phyloP scores from a whole-genome alignment of 2,797 vertebrate species.

The Buceros bicornis region DNA sequence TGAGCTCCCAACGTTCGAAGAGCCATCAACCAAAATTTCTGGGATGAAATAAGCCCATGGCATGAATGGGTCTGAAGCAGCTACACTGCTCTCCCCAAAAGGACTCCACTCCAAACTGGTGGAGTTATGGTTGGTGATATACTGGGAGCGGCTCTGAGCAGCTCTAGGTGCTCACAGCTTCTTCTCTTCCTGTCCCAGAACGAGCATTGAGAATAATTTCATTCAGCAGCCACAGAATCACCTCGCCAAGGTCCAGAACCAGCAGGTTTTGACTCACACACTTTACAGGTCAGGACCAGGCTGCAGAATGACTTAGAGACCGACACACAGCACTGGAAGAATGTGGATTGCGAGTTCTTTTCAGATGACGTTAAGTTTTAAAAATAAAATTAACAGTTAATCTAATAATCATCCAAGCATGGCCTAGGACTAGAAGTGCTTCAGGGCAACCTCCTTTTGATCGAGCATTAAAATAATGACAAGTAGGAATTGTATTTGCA shows the following conservation, averaged over 20 bases:
- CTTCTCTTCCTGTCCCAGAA: background rate
- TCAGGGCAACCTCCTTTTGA: constrained; percentile 47
- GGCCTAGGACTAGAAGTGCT: constrained; percentile 25
- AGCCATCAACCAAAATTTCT: background rate
- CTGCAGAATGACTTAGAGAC: background rate
- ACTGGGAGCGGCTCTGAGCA: background rate
- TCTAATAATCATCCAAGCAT: constrained; percentile 58
- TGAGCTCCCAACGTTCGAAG: accelerated
- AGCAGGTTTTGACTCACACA: background rate
- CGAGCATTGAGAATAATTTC: background rate
- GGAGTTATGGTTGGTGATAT: background rate
- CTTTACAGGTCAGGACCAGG: background rate
- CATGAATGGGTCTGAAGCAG: background rate
- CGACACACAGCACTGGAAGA: background rate
- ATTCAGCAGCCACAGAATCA: background rate
- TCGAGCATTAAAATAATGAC: constrained; percentile 63
- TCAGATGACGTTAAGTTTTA: constrained; percentile 28
- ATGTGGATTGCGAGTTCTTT: background rate
- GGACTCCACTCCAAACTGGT: background rate
- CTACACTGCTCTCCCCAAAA: background rate
- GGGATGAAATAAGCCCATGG: background rate
- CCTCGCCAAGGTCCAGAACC: background rate
- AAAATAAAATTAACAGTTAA: constrained; percentile 63
- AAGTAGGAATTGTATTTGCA: constrained; percentile 12
- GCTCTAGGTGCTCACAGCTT: background rate